These are phyloP conservation scores for Ichneumoninae sp. DNA, from an alignment of 2,888 invertebrate species.

Conservation along the genomic window DNA sequence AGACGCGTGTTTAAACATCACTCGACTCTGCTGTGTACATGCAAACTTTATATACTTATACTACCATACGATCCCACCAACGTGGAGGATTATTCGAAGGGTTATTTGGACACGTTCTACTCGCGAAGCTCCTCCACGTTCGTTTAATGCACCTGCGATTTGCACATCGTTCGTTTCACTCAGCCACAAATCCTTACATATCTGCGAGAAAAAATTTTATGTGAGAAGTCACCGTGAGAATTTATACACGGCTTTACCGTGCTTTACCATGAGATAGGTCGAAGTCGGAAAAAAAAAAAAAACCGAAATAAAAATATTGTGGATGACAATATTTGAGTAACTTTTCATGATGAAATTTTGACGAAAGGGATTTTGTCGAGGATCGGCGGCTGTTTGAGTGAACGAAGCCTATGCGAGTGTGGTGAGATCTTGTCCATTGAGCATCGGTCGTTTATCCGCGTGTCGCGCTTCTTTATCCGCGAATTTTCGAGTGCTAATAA, in stretches of 20 bases:
- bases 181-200: constrained; percentile 1
- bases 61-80: constrained; percentile 47
- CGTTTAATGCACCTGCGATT: constrained; percentile 47
- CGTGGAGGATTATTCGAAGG: constrained; percentile 32
- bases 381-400: constrained; percentile 32
- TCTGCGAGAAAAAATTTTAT: neutral
- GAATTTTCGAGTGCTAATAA: constrained; percentile 47
- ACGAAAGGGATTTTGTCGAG: neutral
- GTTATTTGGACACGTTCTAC: constrained; percentile 33
- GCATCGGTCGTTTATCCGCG: constrained; percentile 53
- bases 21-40: constrained; percentile 2
- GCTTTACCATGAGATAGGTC: neutral
- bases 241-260: neutral
- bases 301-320: neutral
- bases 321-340: neutral
- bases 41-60: constrained; percentile 33
- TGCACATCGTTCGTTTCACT: constrained; percentile 57
- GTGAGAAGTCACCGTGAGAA: neutral
- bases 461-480: constrained; percentile 29
- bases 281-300: neutral
- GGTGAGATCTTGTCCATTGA: constrained; percentile 73
- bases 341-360: neutral
- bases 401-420: constrained; percentile 60
- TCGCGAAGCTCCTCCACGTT: constrained; percentile 47
- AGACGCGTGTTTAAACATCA: constrained; percentile 5